Conservation (phyloP, 1,140 invertebrate species). For the Apis laboriosa region DNA sequence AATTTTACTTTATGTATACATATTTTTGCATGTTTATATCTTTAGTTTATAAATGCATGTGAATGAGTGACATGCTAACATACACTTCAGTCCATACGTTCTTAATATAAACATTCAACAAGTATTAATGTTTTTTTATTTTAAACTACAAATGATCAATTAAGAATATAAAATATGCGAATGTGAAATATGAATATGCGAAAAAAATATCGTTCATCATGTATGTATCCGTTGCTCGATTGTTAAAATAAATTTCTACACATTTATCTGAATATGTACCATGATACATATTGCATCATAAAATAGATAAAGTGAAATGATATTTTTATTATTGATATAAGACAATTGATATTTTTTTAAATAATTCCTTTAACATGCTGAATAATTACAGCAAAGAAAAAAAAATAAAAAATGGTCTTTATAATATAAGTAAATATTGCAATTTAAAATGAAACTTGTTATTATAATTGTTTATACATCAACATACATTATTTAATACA, state of each 20-base stretch:
- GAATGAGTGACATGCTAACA: slow-evolving; percentile 1
- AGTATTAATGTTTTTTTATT: not conserved
- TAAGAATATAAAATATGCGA: not conserved
- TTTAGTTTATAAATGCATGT: slow-evolving; percentile 17
- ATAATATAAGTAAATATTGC: not conserved
- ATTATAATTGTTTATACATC: slow-evolving; percentile 4
- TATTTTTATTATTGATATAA: slow-evolving; percentile 1
- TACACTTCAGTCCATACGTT: not conserved
- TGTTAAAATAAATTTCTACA: not conserved
- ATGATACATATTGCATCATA: not conserved
- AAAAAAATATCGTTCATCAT: not conserved
- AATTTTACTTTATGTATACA: slow-evolving; percentile 41
- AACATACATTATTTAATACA: not conserved
- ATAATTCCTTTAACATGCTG: slow-evolving; percentile 8
- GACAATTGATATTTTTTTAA: not conserved
- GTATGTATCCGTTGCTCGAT: slow-evolving; percentile 11
- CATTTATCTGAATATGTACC: not conserved
- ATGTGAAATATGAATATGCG: not conserved
- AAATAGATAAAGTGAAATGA: not conserved
- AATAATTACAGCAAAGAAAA: not conserved
- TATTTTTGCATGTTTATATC: slow-evolving; percentile 24
- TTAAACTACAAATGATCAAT: not conserved
- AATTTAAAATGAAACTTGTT: not conserved
- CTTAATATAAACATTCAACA: slow-evolving; percentile 4
- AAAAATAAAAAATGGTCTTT: not conserved